Base-by-base conservation (phyloP, 2,888 invertebrate species). In the Tiliacea citrago region DNA sequence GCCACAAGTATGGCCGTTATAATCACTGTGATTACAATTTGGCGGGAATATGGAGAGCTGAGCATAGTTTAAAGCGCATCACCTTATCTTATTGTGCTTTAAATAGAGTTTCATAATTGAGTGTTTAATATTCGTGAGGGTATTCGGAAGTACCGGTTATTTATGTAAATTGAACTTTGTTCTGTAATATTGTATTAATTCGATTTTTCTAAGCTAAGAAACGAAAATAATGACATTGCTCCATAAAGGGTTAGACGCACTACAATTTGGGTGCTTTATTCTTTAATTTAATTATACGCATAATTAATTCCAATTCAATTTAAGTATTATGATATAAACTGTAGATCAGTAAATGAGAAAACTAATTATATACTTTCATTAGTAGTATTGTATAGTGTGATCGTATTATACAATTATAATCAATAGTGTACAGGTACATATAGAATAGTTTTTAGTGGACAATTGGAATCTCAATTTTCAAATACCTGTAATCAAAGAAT, bases 71-170 rank as follows among this genome's bases (percentile, higher is more conserved):
- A 73, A 42, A 29, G 67, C n/a, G 60, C 67, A 75, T 62, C 58
- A 62, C 39, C 61, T 72, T 71, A 77, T 77, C 67, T 71, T 67
- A 74, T 58, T 75, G 39, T 79, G 73, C 63, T 79, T 73, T 71
- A 76, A 61, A 49, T 71, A 74, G 55, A 61, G 73, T 78, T 79
- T 75, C 29, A 67, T 70, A 39, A 67, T 68, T 72, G 69, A 61
- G 71, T 84, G 76, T 82, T 61, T 76, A 66, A 18, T 75, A 75
- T 70, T 72, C 53, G 61, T 75, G 42, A 82, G 51, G 45, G 47
- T 39, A 51, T n/a, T n/a, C n/a, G n/a, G n/a, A 69, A 71, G 42
- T 49, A 73, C 60, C 12, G 57, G 16, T 2, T 21, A 57, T 68
- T 45, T 42, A 18, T 68, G 62, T 72, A 72, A 58, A 61, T 71